These are phyloP conservation scores for Malurus splendens DNA, from an alignment of 2,797 vertebrate species.

Conservation along the genomic window DNA sequence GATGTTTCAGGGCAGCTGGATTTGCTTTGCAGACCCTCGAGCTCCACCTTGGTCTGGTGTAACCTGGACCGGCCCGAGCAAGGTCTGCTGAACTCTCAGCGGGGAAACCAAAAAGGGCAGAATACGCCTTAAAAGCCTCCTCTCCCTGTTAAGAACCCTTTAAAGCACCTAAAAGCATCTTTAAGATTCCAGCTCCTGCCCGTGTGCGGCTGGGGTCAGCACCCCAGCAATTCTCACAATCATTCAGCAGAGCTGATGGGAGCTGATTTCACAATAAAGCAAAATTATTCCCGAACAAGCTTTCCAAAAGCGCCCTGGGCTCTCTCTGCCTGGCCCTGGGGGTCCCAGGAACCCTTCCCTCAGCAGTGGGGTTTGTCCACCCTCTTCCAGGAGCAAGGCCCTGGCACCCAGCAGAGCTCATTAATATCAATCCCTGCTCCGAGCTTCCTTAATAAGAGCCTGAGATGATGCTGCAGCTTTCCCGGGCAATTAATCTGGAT, in stretches of 20 bases:
- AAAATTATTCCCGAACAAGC: background rate
- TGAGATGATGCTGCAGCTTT: constrained; percentile 40
- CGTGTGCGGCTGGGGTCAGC: background rate
- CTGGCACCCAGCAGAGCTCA: background rate
- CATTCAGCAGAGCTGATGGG: background rate
- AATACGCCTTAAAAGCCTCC: background rate
- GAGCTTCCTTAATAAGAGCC: constrained; percentile 20
- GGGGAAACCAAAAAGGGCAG: background rate
- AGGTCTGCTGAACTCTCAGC: background rate
- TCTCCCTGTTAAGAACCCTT: background rate
- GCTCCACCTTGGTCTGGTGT: background rate
- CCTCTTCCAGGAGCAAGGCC: background rate
- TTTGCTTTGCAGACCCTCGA: background rate
- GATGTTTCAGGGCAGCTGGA: background rate
- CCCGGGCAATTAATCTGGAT: constrained; percentile 48
- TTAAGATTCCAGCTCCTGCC: background rate
- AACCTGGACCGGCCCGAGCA: background rate
- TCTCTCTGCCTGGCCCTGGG: background rate
- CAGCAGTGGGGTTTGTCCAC: background rate
- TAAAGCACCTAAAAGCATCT: background rate
- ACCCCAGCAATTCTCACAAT: background rate
- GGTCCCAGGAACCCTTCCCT: background rate
- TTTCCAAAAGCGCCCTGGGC: background rate
- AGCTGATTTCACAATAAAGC: background rate
- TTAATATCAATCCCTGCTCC: background rate